These are phyloP conservation scores for Rana temporaria DNA, from an alignment of 2,113 vertebrate species.

Conservation along the genomic window DNA sequence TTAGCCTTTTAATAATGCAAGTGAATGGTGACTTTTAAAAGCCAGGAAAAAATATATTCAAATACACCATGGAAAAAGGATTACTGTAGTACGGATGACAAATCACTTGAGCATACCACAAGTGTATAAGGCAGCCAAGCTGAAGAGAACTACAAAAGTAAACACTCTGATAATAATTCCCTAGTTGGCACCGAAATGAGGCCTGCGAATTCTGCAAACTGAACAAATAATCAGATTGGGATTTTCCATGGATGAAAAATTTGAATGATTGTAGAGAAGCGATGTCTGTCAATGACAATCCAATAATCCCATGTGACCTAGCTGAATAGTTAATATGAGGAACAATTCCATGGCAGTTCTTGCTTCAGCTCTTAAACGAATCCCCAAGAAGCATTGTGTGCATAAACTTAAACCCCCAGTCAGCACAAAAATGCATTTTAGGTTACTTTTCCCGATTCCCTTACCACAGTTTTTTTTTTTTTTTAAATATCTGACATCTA, in stretches of 20 bases:
- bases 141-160: neutral
- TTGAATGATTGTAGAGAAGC: neutral
- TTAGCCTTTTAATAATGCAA: conserved; percentile 29
- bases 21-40: conserved; percentile 19
- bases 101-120: neutral
- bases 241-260: neutral
- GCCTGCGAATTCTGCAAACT: neutral
- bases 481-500: no score
- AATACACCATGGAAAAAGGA: conserved; percentile 4
- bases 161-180: conserved; percentile 8
- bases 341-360: neutral
- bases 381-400: neutral
- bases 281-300: no score
- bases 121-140: conserved; percentile 6
- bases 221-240: neutral
- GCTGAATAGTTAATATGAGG: neutral
- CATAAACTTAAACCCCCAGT: neutral
- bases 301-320: neutral
- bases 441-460: no score
- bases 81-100: conserved; percentile 34
- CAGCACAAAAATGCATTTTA: no score
- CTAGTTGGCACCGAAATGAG: conserved; percentile 1
- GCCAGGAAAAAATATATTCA: conserved; percentile 32
- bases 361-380: neutral
- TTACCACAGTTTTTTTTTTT: no score